These are phyloP conservation scores for Ploceus nigricollis DNA, from an alignment of 2,113 vertebrate species.

Conservation along the genomic window DNA sequence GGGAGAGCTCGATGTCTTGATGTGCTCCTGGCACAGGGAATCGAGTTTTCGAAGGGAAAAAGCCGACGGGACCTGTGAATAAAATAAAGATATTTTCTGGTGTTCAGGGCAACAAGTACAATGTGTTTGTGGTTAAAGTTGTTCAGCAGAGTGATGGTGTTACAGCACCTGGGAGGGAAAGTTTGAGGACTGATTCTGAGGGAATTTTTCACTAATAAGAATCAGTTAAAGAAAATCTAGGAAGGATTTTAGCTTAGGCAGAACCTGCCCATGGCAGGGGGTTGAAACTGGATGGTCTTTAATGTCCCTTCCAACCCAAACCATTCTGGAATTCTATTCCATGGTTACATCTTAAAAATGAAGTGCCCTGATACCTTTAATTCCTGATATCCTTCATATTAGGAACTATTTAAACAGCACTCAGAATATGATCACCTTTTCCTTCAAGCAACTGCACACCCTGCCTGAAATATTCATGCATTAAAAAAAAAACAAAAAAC, in stretches of 20 bases:
- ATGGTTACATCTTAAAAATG: not conserved
- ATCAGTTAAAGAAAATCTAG: not conserved
- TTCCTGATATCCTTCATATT: not conserved
- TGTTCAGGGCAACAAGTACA: not conserved
- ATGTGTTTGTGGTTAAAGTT: not conserved
- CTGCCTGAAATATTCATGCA: not conserved
- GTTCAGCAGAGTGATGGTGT: not conserved
- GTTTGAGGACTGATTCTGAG: not conserved
- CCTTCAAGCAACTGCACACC: not conserved
- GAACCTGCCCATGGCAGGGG: not conserved
- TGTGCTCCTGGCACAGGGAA: not conserved
- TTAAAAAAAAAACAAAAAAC: not conserved
- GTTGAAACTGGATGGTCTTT: not conserved
- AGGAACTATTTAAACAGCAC: not conserved
- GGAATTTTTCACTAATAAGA: not conserved
- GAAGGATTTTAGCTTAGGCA: not conserved
- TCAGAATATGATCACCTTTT: not conserved
- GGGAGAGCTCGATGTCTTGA: not conserved
- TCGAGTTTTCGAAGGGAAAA: not conserved
- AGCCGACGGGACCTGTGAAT: fast-evolving
- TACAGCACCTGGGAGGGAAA: not conserved
- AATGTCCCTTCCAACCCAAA: not conserved
- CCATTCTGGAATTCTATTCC: not conserved
- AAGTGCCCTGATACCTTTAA: not conserved
- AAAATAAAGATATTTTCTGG: not conserved